Conservation (phyloP, 2,797 vertebrate species). For the Molossus molossus region DNA sequence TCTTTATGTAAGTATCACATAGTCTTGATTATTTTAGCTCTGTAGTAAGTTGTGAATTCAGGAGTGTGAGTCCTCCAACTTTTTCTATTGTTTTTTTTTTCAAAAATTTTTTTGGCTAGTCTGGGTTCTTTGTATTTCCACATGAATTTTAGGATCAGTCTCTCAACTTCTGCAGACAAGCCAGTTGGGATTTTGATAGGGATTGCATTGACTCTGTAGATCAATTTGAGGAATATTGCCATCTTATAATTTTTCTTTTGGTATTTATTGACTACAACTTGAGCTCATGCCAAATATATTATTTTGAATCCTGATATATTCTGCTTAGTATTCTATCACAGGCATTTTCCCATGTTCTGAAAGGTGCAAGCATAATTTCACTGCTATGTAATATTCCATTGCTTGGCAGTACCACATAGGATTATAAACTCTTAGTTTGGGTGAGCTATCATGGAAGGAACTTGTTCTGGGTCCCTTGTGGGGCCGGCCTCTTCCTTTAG, state of each 20-base stretch:
- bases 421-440: not conserved
- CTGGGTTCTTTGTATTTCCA: not conserved
- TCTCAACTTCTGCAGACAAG: conserved; percentile 16
- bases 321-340: not conserved
- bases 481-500: not conserved
- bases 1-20: conserved; percentile 14
- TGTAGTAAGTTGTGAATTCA: conserved; percentile 59
- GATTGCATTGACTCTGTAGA: not conserved
- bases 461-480: not conserved
- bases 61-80: conserved; percentile 7
- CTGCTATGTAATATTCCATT: not conserved
- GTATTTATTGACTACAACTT: conserved; percentile 50
- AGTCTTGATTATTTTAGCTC: conserved; percentile 23
- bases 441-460: not conserved
- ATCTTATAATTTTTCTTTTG: conserved; percentile 34
- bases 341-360: not conserved
- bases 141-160: not conserved
- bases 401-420: not conserved
- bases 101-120: conserved; percentile 48
- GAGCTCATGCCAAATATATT: conserved; percentile 9
- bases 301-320: conserved; percentile 46
- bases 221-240: conserved; percentile 1
- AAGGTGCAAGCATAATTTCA: conserved; percentile 30
- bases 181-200: not conserved
- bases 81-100: not conserved